Conservation (phyloP, 2,113 vertebrate species). For the Lanius collurio region DNA sequence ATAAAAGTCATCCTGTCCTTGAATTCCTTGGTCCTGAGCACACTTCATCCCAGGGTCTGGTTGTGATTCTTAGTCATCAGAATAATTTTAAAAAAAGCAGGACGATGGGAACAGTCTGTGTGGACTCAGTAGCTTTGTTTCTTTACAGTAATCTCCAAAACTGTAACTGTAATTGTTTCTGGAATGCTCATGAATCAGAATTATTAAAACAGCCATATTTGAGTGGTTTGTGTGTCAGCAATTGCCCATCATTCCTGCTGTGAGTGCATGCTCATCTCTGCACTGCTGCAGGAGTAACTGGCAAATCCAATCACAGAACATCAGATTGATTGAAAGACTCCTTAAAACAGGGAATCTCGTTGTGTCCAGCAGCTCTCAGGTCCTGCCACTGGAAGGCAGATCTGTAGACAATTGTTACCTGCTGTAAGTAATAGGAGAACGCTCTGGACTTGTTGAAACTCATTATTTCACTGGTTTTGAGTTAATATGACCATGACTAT, state of each 20-base stretch:
- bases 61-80: slow-evolving; percentile 24
- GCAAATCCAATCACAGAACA: neutral
- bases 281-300: neutral
- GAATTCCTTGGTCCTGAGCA: neutral
- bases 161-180: neutral
- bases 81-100: neutral
- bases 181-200: accelerated
- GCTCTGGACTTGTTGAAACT: neutral
- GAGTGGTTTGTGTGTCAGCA: neutral
- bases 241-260: neutral
- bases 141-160: neutral
- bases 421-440: neutral
- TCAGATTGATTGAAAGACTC: neutral
- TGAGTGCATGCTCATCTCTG: neutral
- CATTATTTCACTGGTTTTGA: neutral
- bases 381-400: neutral
- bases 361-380: neutral
- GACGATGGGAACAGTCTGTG: neutral
- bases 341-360: neutral
- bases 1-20: neutral
- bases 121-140: neutral
- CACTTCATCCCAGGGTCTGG: neutral
- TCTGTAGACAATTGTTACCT: neutral
- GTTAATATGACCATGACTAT: accelerated
- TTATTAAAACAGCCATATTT: accelerated